Evolutionary conservation across 2,888 invertebrate species (phyloP).

Genomic region (Cheilosia urbana): DNA sequence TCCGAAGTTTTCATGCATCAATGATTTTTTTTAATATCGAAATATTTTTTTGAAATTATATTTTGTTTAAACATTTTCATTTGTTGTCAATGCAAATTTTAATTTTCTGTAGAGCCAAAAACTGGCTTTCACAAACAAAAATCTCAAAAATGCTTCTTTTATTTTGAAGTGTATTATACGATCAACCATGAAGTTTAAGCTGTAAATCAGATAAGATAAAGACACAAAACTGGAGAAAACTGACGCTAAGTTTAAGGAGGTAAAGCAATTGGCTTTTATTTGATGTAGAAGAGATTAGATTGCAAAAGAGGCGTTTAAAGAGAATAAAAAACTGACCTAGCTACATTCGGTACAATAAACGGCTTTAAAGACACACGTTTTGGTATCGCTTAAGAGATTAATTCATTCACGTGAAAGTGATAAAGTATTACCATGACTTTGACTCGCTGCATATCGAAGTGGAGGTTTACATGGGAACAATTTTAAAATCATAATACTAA

Average conservation of each 20-base stretch:
- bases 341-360: not conserved
- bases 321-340: conserved; percentile 26
- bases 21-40: too few species aligned
- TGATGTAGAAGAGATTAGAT: conserved; percentile 27
- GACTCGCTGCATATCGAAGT: not conserved
- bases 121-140: too few species aligned
- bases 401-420: conserved; percentile 19
- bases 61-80: too few species aligned
- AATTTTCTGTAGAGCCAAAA: too few species aligned
- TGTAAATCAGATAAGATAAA: not conserved
- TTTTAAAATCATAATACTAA: too few species aligned
- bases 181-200: too few species aligned
- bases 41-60: too few species aligned
- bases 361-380: not conserved
- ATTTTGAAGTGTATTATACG: not conserved
- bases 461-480: too few species aligned
- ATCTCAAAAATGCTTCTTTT: too few species aligned
- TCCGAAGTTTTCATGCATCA: too few species aligned
- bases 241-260: not conserved
- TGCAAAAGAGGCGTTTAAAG: conserved; percentile 3
- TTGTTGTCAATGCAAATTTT: too few species aligned
- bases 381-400: not conserved
- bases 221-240: not conserved
- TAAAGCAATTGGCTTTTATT: conserved; percentile 8
- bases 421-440: conserved; percentile 9